Evolutionary conservation across 2,113 vertebrate genomes (phyloP).

Genomic region (Pachypanchax playfairii): DNA sequence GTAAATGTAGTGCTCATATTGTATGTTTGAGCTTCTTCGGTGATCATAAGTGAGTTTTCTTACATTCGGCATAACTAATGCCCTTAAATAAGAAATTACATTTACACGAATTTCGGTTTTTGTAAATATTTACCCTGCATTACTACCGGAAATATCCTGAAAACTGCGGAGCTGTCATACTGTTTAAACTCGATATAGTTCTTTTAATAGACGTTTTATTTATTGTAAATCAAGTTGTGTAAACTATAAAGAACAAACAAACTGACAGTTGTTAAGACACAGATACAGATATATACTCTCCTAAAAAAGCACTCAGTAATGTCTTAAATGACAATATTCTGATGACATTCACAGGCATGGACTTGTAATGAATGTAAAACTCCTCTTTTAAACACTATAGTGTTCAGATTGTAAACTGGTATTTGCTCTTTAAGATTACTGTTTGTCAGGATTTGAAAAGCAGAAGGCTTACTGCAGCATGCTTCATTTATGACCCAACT

Average conservation of each 20-base stretch:
- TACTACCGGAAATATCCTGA: constrained; percentile 9
- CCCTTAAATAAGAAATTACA: not conserved
- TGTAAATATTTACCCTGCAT: not conserved
- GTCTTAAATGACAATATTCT: not conserved
- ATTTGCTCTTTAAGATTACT: not conserved
- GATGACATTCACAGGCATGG: not conserved
- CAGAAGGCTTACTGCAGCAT: constrained; percentile 7
- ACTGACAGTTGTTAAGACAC: accelerated
- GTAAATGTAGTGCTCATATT: too few relatives aligned
- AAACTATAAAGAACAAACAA: too few relatives aligned
- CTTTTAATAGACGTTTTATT: too few relatives aligned
- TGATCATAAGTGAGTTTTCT: too few relatives aligned
- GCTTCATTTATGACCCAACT: constrained; percentile 17
- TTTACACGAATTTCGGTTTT: not conserved
- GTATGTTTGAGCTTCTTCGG: too few relatives aligned
- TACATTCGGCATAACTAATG: constrained; percentile 17
- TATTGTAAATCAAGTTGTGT: accelerated
- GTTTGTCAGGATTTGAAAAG: not conserved
- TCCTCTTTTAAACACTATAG: not conserved
- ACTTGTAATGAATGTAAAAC: not conserved
- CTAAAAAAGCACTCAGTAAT: too few relatives aligned
- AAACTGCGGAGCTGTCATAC: too few relatives aligned
- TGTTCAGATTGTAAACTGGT: not conserved
- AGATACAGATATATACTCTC: too few relatives aligned
- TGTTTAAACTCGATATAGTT: not conserved